Evolutionary conservation across 2,797 vertebrate species (phyloP), one percentile per base, ranked within the genome.

Genomic region (Apogon hyalosoma): DNA sequence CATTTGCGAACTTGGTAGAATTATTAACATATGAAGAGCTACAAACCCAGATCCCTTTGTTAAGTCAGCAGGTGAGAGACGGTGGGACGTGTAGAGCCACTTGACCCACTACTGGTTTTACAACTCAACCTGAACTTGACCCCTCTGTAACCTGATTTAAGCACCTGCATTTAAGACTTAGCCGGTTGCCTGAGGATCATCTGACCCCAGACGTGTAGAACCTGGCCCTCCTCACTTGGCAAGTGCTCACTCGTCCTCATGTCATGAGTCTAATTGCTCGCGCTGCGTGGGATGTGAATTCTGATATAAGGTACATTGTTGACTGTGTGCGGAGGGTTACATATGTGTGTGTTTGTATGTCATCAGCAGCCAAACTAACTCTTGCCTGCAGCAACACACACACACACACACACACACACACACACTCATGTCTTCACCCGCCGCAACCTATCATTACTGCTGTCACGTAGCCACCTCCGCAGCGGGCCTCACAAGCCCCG

Each of bases 271-370:
- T 91, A 84, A 93, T 90, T 92, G 88, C 69, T 87, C 71, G 91
- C 87, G 78, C 89, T 92, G 90, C 87, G 88, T 90, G 92, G 93
- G 94, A 95, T 85, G 69, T 73, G 73, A 94, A 93, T 93, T 93
- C 92, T 90, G 92, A 95, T 95, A 88, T 87, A 91, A 83, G 82
- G 76, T 73, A 75, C 82, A 86, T 80, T 90, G 86, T 90, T 91
- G 81, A 88, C 73, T 77, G 68, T 78, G 79, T 57, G 64, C 59
- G 46, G n/a, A 4, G 41, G 42, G 48, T 60, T 80, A 51, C 58
- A 54, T 62, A 49, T 57, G 60, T 79, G 61, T 70, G 56, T 71
- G 53, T 51, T 63, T 75, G 57, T 79, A 38, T 85, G 65, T 86
- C 72, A 83, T 77, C 59, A 56, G 60, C 38, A 78, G 66, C 81